Evolutionary conservation across 2,888 invertebrate genomes (phyloP), one percentile per base, ranked within the genome.

Genomic region (Hirudinaria manillensis): DNA sequence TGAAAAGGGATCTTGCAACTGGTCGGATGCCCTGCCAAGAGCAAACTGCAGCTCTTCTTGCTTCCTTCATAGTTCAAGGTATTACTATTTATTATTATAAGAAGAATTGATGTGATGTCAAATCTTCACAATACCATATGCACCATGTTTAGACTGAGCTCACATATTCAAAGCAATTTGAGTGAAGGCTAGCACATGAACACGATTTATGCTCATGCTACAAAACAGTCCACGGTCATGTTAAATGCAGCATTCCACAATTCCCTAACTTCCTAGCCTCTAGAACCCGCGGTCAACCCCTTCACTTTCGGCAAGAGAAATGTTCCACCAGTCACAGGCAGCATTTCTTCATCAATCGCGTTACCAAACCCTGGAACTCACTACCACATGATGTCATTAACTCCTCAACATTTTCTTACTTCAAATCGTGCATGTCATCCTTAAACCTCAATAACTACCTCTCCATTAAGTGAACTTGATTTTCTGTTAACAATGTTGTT

Each of bases 11-110:
- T 87, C 88, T 99, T 80, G 90, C 93, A 70, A 91, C 90, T 78
- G 98, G 98, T 67, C 89, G 91, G 83, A 89, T 99, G 84, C 93
- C 94, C 85, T 99, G 98, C 87, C 97, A 96, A 85, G 98, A 99
- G 86, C 97, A 97, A 86, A 99, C 98, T 0, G 94, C 97, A 19
- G 97, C 98, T 56, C 88, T 99, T 70, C 92, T 99, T 91, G 96
- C 96, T 79, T 96, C 97, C 81, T 99, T 97, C 85, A 93, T 99
- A 80, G 96, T 98, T 70, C 99, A 98, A 89, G 91, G 92, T 92
- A 24, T 27, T 51, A 4, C 32, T 45, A 10, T 1, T 68, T 29
- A 68, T 68, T 68, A 68, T 6, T 36, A 16, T 45, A 45, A 45
- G 45, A 10, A 45, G 10, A 45, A 45, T 45, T 45, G 45, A 45